Evolutionary conservation across 2,888 invertebrate genomes (phyloP).

Genomic region (Imbricaverruca yamaguchii): DNA sequence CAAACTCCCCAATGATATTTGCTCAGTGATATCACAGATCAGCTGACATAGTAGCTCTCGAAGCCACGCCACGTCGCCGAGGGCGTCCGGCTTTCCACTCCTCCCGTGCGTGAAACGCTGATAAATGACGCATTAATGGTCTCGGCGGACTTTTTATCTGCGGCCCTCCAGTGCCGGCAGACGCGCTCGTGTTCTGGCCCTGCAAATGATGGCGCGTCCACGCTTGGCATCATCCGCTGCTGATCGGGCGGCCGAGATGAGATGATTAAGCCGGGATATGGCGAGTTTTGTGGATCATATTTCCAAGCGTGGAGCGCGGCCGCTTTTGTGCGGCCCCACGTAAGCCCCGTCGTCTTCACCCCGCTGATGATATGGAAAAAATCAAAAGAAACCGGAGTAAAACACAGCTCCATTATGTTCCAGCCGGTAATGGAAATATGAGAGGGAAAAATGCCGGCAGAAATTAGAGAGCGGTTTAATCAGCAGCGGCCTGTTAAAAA

Average conservation of each 20-base stretch:
- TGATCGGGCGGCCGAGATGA: no score
- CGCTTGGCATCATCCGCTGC: no score
- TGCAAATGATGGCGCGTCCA: background rate
- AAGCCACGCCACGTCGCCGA: no score
- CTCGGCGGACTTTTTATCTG: background rate
- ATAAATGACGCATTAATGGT: background rate
- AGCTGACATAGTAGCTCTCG: no score
- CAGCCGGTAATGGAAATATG: constrained; percentile 8
- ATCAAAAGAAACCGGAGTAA: constrained; percentile 14
- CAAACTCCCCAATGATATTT: no score
- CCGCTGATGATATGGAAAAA: background rate
- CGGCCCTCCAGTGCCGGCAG: background rate
- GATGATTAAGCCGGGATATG: background rate
- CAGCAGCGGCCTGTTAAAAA: background rate
- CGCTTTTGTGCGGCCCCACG: background rate
- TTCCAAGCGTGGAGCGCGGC: background rate
- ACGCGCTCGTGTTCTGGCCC: background rate
- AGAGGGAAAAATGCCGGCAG: background rate
- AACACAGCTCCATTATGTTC: constrained; percentile 1
- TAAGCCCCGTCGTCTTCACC: background rate
- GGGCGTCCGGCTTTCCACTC: no score
- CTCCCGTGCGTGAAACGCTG: background rate
- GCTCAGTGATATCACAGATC: no score
- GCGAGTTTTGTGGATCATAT: background rate
- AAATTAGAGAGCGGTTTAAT: constrained; percentile 10